Evolutionary conservation across 64 coral and sea anemone genomes (phyloP).

Genomic region (Pachyseris speciosa): DNA sequence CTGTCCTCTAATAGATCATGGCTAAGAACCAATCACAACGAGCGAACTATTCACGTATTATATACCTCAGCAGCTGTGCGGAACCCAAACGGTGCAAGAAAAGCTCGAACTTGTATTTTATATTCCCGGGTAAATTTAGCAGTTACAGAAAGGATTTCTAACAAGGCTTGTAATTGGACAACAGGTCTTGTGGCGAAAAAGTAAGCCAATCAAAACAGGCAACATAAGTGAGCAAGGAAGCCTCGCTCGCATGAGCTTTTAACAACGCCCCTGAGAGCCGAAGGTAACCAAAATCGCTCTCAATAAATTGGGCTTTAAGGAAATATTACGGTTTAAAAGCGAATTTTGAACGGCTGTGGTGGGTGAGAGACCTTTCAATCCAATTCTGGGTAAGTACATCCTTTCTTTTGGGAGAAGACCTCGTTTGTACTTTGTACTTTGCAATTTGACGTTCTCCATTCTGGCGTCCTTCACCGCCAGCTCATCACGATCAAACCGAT

Average conservation of each 20-base stretch:
- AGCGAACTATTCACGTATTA: no score
- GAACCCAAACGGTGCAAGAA: no score
- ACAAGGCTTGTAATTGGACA: slow-evolving; percentile 51
- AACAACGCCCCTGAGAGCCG: slow-evolving; percentile 94
- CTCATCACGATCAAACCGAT: no score
- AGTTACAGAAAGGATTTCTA: slow-evolving; percentile 1
- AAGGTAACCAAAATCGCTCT: slow-evolving; percentile 42
- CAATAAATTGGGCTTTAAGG: slow-evolving; percentile 27
- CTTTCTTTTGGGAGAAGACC: neutral
- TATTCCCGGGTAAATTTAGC: slow-evolving; percentile 61
- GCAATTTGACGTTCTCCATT: neutral
- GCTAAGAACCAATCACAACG: no score
- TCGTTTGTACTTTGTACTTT: neutral
- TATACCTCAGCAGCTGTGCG: no score
- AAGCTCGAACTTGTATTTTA: neutral
- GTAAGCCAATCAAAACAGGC: slow-evolving; percentile 51
- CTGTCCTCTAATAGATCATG: no score
- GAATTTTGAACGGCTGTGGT: no score
- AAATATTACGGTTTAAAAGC: neutral
- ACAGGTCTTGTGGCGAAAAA: neutral
- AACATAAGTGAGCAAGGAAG: slow-evolving; percentile 10
- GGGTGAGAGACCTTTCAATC: neutral
- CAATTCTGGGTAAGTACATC: neutral
- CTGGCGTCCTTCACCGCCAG: no score
- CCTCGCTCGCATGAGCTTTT: slow-evolving; percentile 41